phyloP scores from a whole-genome alignment of 37 sponge, comb jelly and placozoan species.

The Haliclona indistincta region DNA sequence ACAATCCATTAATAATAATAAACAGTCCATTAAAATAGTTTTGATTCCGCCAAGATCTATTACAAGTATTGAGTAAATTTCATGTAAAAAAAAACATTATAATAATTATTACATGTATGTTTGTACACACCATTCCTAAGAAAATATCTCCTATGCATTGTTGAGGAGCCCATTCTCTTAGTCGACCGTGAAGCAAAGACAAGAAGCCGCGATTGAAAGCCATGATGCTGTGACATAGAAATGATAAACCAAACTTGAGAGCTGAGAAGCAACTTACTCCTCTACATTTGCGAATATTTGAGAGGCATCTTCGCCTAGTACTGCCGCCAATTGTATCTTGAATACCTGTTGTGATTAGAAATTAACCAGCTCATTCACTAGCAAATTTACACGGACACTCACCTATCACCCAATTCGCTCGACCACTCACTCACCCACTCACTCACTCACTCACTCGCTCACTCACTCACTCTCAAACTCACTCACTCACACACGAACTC shows the following conservation, averaged over 20 bases:
- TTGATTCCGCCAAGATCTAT: too few species aligned
- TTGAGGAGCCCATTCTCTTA: conserved; percentile 46
- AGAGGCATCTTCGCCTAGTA: conserved; percentile 58
- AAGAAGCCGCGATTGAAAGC: conserved; percentile 73
- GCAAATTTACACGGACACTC: too few species aligned
- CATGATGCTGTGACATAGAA: conserved; percentile 40
- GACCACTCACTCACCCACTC: too few species aligned
- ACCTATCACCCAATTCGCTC: too few species aligned
- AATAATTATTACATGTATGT: not conserved
- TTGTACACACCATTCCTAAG: conserved; percentile 52
- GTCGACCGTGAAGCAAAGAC: conserved; percentile 52
- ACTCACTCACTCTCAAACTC: too few species aligned
- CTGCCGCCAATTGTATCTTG: conserved; percentile 54
- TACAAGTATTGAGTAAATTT: not conserved
- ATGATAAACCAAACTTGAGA: not conserved
- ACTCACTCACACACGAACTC: too few species aligned
- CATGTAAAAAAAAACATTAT: not conserved
- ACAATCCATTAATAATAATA: not conserved
- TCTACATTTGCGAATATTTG: conserved; percentile 87
- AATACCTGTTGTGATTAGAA: conserved; percentile 64
- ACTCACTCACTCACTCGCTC: too few species aligned
- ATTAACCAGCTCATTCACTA: not conserved
- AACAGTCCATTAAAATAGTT: not conserved
- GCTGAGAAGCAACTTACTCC: conserved; percentile 51
- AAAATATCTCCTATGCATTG: conserved; percentile 82